Evolutionary conservation across 2,113 vertebrate species (phyloP), one percentile per base, ranked within the genome.

Genomic region (Xenopus laevis): DNA sequence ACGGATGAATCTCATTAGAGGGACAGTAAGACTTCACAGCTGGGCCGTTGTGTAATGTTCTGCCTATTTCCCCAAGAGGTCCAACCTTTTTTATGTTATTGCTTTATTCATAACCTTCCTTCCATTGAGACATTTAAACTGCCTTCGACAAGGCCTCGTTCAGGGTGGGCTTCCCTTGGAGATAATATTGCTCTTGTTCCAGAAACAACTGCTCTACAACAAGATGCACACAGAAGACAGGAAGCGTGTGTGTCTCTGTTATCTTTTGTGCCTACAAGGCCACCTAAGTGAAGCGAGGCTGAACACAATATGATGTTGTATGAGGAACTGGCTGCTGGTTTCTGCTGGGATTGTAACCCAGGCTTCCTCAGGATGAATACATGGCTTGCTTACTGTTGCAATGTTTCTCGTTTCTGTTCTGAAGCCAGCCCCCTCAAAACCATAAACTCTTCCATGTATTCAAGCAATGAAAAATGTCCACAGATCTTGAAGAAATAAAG

Each of bases 151-250:
- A 71, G 77, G 65, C 59, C 71, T 77, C 81, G 77, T 78, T 79
- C 77, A 81, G 83, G 78, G 81, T 84, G 81, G 82, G 81, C 64
- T 85, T 85, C 77, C 79, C 80, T 74, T 82, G 74, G 79, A 83
- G 83, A 79, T 71, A 11, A 81, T 79, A 63, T 74, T 78, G 62
- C 72, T 82, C 69, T 79, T 73, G 77, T 82, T 85, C 83, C 81
- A 86, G 85, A 82, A 83, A 84, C 75, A 86, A 86, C 79, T 80
- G 78, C 82, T 67, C 78, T 67, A 80, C 52, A 81, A 79, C 81
- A 78, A 79, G 79, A 72, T 0, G 67, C 62, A 71, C 65, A 66
- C 13, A 79, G 77, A 83, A 81, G 82, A 79, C 81, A 86, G 84
- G 82, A 88, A 84, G 72, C 0, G 0, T 81, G 83, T 83, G 76